These are phyloP conservation scores for Cyrtodaria siliqua DNA, from an alignment of 2,888 invertebrate genomes.

Conservation along the genomic window DNA sequence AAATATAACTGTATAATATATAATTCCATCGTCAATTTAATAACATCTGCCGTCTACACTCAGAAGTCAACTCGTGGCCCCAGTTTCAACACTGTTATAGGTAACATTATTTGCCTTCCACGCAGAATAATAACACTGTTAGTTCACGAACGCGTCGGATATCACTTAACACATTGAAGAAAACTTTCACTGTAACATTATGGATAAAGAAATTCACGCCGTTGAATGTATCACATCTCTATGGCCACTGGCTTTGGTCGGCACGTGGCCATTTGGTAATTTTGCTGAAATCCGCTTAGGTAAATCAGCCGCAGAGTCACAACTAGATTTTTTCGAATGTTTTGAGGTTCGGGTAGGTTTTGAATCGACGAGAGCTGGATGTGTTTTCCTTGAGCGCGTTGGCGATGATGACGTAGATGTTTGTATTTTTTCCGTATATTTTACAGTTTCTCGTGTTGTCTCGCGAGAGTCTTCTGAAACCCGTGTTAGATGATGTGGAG, in stretches of 20 bases:
- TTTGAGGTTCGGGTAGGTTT: slow-evolving; percentile 5
- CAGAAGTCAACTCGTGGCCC: too few relatives aligned
- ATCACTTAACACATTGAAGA: too few relatives aligned
- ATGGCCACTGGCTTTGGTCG: slow-evolving; percentile 18
- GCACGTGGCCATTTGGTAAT: slow-evolving; percentile 43
- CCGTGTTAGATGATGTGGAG: slow-evolving; percentile 43
- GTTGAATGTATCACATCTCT: slow-evolving; percentile 49
- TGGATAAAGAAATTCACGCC: too few relatives aligned
- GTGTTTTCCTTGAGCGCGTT: slow-evolving; percentile 9
- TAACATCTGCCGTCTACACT: too few relatives aligned
- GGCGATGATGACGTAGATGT: slow-evolving; percentile 13
- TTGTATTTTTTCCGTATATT: slow-evolving; percentile 6
- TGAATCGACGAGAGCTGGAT: neutral
- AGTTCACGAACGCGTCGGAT: too few relatives aligned
- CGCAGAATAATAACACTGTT: too few relatives aligned
- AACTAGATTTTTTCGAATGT: neutral
- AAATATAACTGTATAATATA: too few relatives aligned
- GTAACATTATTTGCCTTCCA: too few relatives aligned
- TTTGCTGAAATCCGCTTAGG: slow-evolving; percentile 41
- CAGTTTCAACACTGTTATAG: too few relatives aligned
- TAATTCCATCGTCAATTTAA: too few relatives aligned
- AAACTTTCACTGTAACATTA: too few relatives aligned
- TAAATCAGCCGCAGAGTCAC: slow-evolving; percentile 18
- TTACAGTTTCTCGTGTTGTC: neutral
- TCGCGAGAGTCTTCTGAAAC: slow-evolving; percentile 52